Base-by-base conservation (phyloP, 2,888 invertebrate species). In the Sinohyriopsis cumingii region DNA sequence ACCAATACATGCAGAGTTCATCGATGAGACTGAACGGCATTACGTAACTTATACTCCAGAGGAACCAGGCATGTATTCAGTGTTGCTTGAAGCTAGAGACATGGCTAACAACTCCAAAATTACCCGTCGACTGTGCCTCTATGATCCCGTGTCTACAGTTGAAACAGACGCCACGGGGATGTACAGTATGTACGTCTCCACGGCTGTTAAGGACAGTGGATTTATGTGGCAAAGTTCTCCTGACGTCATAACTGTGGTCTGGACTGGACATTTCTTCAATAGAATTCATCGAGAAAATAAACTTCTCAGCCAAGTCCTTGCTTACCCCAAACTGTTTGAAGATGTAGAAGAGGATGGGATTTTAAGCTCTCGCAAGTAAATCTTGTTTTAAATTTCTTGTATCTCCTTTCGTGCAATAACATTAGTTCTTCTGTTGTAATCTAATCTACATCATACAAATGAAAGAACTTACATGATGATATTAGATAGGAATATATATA, bases 91-190 rank as follows among this genome's bases (percentile, higher is more conserved):
- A 63, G 74, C 69, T 6, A 67, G 67, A 19, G 81, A 81, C 57
- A 63, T 28, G 24, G 81, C 81, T 53, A 81, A 78, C 59, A 81
- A 81, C 65, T 74, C 75, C 28, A 53, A 57, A 28, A 78, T 71
- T 66, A 68, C 76, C 22, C 65, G 81, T 22, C 62, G 73, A 18
- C 53, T 81, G 7, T 61, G 60, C 6, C 68, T 81, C 24, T 81
- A 71, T 33, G 79, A 81, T 53, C 71, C 68, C 5, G 20, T 18
- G 19, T 75, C 79, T 9, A 12, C 53, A 3, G 67, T 81, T 7
- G 33, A 33, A 33, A 33, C 7, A 33, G 33, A 33, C 55, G 67
- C 71, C 22, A 20, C 74, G 1, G 63, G 56, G 5, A 18, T 59
- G 3, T n/a, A 28, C 25, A 54, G 22, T 9, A 65, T 78, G 15